These are phyloP conservation scores for Grammomys surdaster DNA, from an alignment of 2,113 vertebrate species.

Conservation along the genomic window DNA sequence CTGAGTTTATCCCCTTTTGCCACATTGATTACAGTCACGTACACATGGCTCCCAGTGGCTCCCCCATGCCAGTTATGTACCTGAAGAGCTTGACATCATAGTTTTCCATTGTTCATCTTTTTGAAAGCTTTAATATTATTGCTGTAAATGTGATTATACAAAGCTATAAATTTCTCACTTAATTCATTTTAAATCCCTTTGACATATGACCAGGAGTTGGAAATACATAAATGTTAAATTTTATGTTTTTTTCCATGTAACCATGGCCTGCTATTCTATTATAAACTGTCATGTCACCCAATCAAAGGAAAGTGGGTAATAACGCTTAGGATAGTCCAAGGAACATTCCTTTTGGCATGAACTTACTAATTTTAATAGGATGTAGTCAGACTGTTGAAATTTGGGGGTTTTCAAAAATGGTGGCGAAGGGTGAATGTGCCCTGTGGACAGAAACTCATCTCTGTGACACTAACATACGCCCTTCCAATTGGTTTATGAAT, in stretches of 20 bases:
- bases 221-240: conserved; percentile 85
- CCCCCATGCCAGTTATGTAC: not conserved
- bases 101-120: conserved; percentile 74
- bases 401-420: conserved; percentile 64
- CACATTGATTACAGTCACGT: not conserved
- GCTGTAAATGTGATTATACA: conserved; percentile 78
- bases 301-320: conserved; percentile 85
- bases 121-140: conserved; percentile 76
- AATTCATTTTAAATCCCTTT: conserved; percentile 83
- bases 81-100: conserved; percentile 53
- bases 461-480: not conserved
- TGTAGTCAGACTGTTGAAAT: conserved; percentile 73
- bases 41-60: not conserved
- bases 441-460: conserved; percentile 20
- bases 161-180: conserved; percentile 84
- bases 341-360: conserved; percentile 82
- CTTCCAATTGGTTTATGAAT: not conserved
- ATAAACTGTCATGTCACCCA: conserved; percentile 85
- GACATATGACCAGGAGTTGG: conserved; percentile 85
- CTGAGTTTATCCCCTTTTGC: not conserved
- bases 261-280: conserved; percentile 82
- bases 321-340: conserved; percentile 83
- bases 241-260: conserved; percentile 84
- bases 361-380: conserved; percentile 78
- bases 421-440: not conserved